Evolutionary conservation across 2,113 vertebrate genomes (phyloP).

Genomic region (Chionis minor): DNA sequence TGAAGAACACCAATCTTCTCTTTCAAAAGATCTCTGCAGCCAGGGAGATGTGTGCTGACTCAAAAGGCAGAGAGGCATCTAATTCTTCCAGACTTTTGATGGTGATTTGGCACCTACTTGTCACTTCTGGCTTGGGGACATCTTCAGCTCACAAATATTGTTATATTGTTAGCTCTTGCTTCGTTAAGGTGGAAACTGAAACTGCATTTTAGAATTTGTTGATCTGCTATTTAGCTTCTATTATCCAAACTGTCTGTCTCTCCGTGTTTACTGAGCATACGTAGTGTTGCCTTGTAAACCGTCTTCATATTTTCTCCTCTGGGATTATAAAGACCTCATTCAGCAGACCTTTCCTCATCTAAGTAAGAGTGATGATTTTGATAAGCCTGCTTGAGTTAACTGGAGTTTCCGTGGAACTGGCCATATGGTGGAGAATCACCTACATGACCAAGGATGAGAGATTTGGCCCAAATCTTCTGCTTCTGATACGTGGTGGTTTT

Average conservation of each 20-base stretch:
- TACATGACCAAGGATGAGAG: fast-evolving
- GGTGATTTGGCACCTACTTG: not conserved
- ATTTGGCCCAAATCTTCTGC: not conserved
- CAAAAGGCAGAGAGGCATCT: not conserved
- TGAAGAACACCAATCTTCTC: not conserved
- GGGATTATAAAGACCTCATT: not conserved
- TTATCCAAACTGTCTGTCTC: not conserved
- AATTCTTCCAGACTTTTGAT: not conserved
- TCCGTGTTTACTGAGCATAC: not conserved
- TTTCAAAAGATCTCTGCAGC: not conserved
- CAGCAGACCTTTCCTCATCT: not conserved
- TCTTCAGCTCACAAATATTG: not conserved
- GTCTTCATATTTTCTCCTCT: not conserved
- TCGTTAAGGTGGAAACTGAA: not conserved
- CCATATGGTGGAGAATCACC: not conserved
- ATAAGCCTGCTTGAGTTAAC: not conserved
- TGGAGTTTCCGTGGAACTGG: not conserved
- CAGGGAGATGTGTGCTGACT: not conserved
- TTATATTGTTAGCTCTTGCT: not conserved
- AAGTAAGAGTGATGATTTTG: not conserved
- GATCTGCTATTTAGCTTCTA: not conserved
- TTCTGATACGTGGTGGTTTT: fast-evolving
- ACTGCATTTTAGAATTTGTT: not conserved
- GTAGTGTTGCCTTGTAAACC: not conserved
- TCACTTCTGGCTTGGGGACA: not conserved